Evolutionary conservation across 2,888 invertebrate species (phyloP), one percentile per base, ranked within the genome.

Genomic region (Baccha elongata): DNA sequence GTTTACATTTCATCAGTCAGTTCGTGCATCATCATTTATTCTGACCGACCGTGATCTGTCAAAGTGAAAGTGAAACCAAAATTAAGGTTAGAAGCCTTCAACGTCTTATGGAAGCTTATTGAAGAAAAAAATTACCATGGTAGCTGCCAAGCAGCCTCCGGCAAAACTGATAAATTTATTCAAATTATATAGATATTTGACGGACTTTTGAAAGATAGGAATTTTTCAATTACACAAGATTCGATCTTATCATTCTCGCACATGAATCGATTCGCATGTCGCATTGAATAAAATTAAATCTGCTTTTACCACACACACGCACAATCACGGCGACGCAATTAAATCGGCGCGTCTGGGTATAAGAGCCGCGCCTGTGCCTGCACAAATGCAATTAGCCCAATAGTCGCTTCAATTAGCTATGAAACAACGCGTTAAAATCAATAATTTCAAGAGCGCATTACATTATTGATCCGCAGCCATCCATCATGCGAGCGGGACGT

Each of bases 361-460:
- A 21, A 21, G 19, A 17, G 42, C 52, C 19, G 1, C 8, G 5
- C 6, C 8, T 29, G 23, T 10, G 26, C 52, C 52, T 60, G 42
- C 42, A 7, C 60, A 26, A 62, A 50, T 29, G 68, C 78, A 83
- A 83, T 83, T 83, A 83, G 83, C 52, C 53, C 64, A 73, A 78
- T 58, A 62, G 50, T 64, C 78, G 26, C 58, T 73, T 78, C 78
- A 83, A 78, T 73, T 83, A 83, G 78, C 68, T 50, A 73, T 42
- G 58, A 68, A 73, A 58, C 60, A 55, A 55, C 44, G 67, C 71
- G 71, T 52, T 68, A 68, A 78, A 78, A 73, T 72, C 71, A 76
- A 81, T 78, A 73, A 83, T 83, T 78, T 68, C 83, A 78, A 68
- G 68, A 78, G 50, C 83, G 78, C 78, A 73, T 78, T 78, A 67